These are phyloP conservation scores for Ctenochaetus hawaiiensis DNA, from an alignment of 2,797 vertebrate species.

Conservation along the genomic window DNA sequence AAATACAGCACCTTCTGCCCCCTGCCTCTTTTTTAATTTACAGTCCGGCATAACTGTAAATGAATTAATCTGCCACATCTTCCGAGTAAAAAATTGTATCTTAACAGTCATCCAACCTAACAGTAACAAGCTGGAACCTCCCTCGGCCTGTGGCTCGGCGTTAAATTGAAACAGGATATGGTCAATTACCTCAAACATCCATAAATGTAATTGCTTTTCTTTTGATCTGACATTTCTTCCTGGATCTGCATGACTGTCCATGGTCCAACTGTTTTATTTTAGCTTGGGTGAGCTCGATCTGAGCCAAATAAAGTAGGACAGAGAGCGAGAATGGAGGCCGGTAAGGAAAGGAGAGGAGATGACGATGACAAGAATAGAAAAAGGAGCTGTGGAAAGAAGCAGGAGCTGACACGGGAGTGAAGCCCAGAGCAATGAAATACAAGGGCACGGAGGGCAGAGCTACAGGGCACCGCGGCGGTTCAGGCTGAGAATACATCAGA, in stretches of 20 bases:
- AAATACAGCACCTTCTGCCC: constrained; percentile 7
- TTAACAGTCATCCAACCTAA: constrained; percentile 36
- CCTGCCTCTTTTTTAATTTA: constrained; percentile 15
- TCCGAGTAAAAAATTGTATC: constrained; percentile 32
- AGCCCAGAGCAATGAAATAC: constrained; percentile 27
- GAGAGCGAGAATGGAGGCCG: constrained; percentile 21
- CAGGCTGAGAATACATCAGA: constrained; percentile 26
- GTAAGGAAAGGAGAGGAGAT: constrained; percentile 13
- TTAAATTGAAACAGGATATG: constrained; percentile 65
- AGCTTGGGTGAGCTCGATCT: constrained; percentile 16
- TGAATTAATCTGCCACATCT: constrained; percentile 43
- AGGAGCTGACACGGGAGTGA: constrained; percentile 21
- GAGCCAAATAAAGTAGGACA: constrained; percentile 32
- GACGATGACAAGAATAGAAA: constrained; percentile 34
- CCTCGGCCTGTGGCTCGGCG: constrained; percentile 23
- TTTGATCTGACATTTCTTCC: constrained; percentile 46
- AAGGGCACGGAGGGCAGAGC: constrained; percentile 10
- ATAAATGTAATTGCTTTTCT: constrained; percentile 63
- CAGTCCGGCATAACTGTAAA: constrained; percentile 15
- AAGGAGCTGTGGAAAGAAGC: constrained; percentile 11
- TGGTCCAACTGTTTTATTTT: constrained; percentile 16
- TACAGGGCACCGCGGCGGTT: background rate
- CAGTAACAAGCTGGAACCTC: constrained; percentile 21
- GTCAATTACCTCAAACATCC: constrained; percentile 62
- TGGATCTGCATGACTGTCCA: constrained; percentile 19